Percentiles rank a stretch among this genome's conserved stretches.
Conservation (phyloP, 2,113 vertebrate genomes). For the Pardalotus punctatus region DNA sequence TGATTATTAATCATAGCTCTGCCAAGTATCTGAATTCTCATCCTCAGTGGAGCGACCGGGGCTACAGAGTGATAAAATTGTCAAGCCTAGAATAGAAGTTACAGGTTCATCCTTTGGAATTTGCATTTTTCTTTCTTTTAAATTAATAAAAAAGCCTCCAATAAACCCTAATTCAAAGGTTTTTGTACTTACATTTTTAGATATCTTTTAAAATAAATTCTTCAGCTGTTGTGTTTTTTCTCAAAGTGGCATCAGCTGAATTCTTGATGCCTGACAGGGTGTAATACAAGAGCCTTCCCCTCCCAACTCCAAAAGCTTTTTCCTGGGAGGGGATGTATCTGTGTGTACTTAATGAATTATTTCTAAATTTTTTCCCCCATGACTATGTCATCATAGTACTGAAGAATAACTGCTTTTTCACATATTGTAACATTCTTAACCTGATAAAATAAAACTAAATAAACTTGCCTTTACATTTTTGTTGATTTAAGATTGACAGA, state of each 20-base stretch:
- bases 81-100: neutral
- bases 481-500: neutral
- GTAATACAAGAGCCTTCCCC: neutral
- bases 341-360: neutral
- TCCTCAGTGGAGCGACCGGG: neutral
- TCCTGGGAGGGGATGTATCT: fast-evolving
- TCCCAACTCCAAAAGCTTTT: neutral
- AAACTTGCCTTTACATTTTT: neutral
- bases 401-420: neutral
- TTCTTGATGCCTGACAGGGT: neutral
- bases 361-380: fast-evolving
- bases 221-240: neutral
- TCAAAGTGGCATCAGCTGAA: neutral
- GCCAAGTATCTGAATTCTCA: neutral
- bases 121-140: neutral
- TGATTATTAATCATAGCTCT: neutral
- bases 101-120: neutral
- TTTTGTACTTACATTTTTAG: neutral
- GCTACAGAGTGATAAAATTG: neutral
- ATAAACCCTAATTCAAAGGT: neutral
- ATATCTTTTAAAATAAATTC: neutral
- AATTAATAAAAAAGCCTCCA: neutral
- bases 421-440: neutral
- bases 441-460: neutral
- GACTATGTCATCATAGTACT: neutral